Percentiles rank a stretch among this genome's conserved stretches.
phyloP scores from a whole-genome alignment of 1,140 invertebrate genomes.

The Panagrolaimus sp. region DNA sequence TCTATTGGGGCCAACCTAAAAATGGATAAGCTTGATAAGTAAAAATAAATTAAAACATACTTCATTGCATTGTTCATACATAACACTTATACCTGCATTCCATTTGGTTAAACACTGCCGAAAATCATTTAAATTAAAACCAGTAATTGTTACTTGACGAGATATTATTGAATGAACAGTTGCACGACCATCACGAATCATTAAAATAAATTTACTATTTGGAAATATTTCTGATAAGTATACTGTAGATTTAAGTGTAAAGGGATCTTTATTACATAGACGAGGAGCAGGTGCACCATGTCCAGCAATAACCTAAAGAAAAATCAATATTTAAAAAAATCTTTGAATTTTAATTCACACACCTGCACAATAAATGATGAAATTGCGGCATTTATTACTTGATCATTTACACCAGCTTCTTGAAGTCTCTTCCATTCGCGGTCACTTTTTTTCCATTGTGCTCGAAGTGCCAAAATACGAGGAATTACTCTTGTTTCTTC shows the following conservation, averaged over 20 bases:
- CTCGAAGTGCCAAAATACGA: conserved; percentile 78
- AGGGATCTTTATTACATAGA: conserved; percentile 96
- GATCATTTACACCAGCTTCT: conserved; percentile 86
- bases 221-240: conserved; percentile 67
- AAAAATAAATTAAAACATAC: conserved; percentile 6
- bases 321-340: not conserved
- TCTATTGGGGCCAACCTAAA: conserved; percentile 70
- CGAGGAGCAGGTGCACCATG: conserved; percentile 83
- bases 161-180: conserved; percentile 95
- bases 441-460: conserved; percentile 84
- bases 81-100: conserved; percentile 86
- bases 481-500: conserved; percentile 84
- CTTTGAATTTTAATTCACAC: conserved; percentile 11
- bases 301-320: conserved; percentile 71
- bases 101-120: conserved; percentile 87
- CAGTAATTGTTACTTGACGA: conserved; percentile 90
- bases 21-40: not conserved
- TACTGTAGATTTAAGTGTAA: conserved; percentile 88
- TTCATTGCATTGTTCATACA: conserved; percentile 64
- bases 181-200: conserved; percentile 92
- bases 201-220: conserved; percentile 86
- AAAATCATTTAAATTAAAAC: conserved; percentile 87
- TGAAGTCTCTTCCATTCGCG: conserved; percentile 68
- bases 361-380: conserved; percentile 87
- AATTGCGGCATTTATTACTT: conserved; percentile 86